Percentiles rank a stretch among this genome's conserved stretches.
phyloP scores from a whole-genome alignment of 2,888 invertebrate genomes.

The Azorinus chamasolen region DNA sequence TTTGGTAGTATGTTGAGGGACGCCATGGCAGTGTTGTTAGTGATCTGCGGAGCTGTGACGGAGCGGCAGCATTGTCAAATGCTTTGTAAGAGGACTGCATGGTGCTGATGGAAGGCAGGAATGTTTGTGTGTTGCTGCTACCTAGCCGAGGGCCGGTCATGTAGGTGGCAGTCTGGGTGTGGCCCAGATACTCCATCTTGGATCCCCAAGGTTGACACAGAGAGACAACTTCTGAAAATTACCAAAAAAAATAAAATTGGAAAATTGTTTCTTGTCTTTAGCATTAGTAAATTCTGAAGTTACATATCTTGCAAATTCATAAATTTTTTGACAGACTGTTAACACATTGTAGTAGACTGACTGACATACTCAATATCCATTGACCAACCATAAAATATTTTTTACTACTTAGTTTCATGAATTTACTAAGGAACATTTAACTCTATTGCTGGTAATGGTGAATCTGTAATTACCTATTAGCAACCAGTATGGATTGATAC shows the following conservation, averaged over 20 bases:
- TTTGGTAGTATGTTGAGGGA: constrained; percentile 85
- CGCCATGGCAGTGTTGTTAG: constrained; percentile 86
- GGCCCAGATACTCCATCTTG: constrained; percentile 86
- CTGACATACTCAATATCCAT: no score
- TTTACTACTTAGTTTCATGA: no score
- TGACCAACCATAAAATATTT: no score
- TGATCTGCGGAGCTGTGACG: constrained; percentile 85
- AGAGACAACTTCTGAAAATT: constrained; percentile 63
- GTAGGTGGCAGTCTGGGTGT: constrained; percentile 86
- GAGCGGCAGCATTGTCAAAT: constrained; percentile 85
- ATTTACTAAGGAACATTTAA: no score
- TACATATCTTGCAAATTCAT: neutral
- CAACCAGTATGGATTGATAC: no score
- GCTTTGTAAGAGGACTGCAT: constrained; percentile 88
- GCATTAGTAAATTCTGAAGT: neutral
- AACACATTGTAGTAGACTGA: no score
- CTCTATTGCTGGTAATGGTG: no score
- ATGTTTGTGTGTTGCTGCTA: constrained; percentile 86
- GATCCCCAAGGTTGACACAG: constrained; percentile 58
- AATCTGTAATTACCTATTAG: no score
- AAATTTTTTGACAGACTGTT: no score
- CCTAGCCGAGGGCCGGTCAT: constrained; percentile 85
- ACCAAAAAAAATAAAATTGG: constrained; percentile 13
- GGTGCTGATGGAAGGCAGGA: constrained; percentile 90
- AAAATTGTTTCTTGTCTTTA: no score